Evolutionary conservation across 2,888 invertebrate species (phyloP), one percentile per base, ranked within the genome.

Genomic region (Euzetes globulus): DNA sequence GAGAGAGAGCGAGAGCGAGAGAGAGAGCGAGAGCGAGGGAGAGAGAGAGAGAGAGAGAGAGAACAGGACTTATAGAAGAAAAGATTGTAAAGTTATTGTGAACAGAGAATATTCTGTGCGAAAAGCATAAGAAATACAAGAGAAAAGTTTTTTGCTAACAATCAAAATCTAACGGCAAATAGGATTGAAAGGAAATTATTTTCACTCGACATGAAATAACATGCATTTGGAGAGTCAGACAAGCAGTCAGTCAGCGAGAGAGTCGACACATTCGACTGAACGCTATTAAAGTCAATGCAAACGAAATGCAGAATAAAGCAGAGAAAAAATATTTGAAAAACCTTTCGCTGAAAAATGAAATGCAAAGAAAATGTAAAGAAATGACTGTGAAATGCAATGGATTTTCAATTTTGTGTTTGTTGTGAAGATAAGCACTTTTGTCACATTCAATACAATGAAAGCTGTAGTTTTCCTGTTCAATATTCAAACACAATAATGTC

Each of bases 131-230:
- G 25, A 9, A 55, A 25, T 19, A 25, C 22, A 55, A 55, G 25
- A 55, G 55, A 52, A 55, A 22, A 11, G 22, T 55, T 25, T 25
- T n/a, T 19, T 52, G 19, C n/a, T 52, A 52, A 60, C 60, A 60
- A 60, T 60, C n/a, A 29, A 60, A 60, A 60, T 60, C 6, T 60
- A 60, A 27, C 27, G 60, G 11, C 27, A 29, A 60, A 60, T 60
- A 27, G 33, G 27, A 60, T 27, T 63, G 33, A 37, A 63, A 63
- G 63, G 37, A 63, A 63, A 63, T 63, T 63, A 63, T 63, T 63
- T 25, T 33, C 27, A 60, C 15, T 60, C n/a, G 60, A 60, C 60
- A 60, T 52, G 19, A 52, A 52, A 52, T 52, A 52, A 52, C 52
- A 52, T 52, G 52, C 52, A 52, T 52, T 52, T 52, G 19, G 52